Conservation (phyloP, 1,140 invertebrate species). For the Hormaphis cornu region DNA sequence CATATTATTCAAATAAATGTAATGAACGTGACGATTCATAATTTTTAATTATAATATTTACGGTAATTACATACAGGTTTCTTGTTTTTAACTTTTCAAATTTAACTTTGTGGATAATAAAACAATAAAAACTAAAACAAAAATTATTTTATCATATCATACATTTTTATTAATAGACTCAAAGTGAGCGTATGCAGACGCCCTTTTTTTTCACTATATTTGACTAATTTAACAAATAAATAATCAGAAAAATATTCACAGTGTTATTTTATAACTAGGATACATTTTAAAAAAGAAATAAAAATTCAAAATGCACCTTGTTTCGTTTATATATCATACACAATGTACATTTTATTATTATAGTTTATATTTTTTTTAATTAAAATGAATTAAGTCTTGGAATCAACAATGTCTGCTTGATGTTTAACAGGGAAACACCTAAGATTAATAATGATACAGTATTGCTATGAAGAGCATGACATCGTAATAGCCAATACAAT, state of each 20-base stretch:
- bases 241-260: slow-evolving; percentile 26
- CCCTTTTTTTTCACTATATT: not conserved
- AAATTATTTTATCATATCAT: not conserved
- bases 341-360: slow-evolving; percentile 14
- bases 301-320: slow-evolving; percentile 31
- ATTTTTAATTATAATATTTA: slow-evolving; percentile 2
- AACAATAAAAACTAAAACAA: slow-evolving; percentile 12
- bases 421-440: not conserved
- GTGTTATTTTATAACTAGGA: slow-evolving; percentile 6
- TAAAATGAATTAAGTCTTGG: slow-evolving; percentile 7
- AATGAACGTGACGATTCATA: slow-evolving; percentile 14
- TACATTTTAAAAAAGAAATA: slow-evolving; percentile 30
- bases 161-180: slow-evolving; percentile 4
- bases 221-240: slow-evolving; percentile 13
- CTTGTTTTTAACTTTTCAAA: slow-evolving; percentile 1
- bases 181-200: not conserved
- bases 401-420: not conserved
- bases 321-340: slow-evolving; percentile 31
- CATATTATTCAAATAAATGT: slow-evolving; percentile 16
- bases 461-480: not conserved
- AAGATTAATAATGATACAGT: not conserved
- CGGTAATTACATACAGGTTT: not conserved
- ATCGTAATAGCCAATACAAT: not conserved
- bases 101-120: not conserved
- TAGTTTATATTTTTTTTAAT: slow-evolving; percentile 1